A percentile compares a stretch with the other conserved stretches of the same genome.
Conservation (phyloP, 2,797 vertebrate genomes). For the Poeciliopsis presidionis region DNA sequence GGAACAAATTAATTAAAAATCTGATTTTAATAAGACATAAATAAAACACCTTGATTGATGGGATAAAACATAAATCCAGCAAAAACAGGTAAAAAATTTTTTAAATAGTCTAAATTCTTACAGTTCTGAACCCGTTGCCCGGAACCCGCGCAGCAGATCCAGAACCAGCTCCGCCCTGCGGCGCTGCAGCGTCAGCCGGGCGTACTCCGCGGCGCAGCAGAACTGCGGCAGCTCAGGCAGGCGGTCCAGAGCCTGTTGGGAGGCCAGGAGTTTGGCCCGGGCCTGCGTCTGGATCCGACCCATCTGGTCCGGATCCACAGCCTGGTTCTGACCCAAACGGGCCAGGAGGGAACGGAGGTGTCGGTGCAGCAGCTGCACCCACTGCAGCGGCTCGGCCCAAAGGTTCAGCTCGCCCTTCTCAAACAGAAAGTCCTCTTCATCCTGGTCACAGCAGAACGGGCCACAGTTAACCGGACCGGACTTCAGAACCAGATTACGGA, state of each 20-base stretch:
- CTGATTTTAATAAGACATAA: not conserved
- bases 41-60: not conserved
- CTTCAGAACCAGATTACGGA: not conserved
- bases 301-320: slow-evolving; percentile 15
- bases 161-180: slow-evolving; percentile 80
- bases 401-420: slow-evolving; percentile 93
- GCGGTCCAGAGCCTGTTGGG: slow-evolving; percentile 67
- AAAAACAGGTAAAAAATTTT: not conserved
- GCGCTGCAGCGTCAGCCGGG: slow-evolving; percentile 79
- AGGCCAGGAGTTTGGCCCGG: slow-evolving; percentile 48
- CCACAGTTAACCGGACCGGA: not conserved
- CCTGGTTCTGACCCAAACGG: slow-evolving; percentile 47
- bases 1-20: not conserved
- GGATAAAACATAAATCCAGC: slow-evolving; percentile 1
- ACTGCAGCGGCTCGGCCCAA: slow-evolving; percentile 91
- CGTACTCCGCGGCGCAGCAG: slow-evolving; percentile 84
- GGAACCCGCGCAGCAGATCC: slow-evolving; percentile 75
- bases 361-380: slow-evolving; percentile 81
- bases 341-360: slow-evolving; percentile 79
- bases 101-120: not conserved
- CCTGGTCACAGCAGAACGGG: slow-evolving; percentile 70
- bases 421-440: slow-evolving; percentile 90
- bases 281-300: slow-evolving; percentile 65
- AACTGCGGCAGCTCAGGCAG: slow-evolving; percentile 87
- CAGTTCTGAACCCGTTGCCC: slow-evolving; percentile 1